Evolutionary conservation across 1,140 invertebrate species (phyloP).

Genomic region (Metaphire vulgaris): DNA sequence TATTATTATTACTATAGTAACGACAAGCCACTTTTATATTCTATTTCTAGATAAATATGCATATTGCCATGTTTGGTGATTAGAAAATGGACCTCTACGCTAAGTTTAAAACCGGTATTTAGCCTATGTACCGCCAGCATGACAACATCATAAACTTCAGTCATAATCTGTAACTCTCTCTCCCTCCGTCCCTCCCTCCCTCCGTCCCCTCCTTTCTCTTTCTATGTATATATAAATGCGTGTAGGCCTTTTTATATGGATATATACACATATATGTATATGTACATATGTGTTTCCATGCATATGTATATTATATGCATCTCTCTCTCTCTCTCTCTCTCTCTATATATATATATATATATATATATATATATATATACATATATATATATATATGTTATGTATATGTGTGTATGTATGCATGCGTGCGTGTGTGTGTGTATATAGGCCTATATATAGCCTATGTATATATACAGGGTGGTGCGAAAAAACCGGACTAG

Average conservation of each 20-base stretch:
- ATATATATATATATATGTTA: conserved; percentile 12
- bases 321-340: too few relatives aligned
- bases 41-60: too few relatives aligned
- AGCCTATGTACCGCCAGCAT: too few relatives aligned
- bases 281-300: not conserved
- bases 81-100: too few relatives aligned
- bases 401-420: conserved; percentile 2
- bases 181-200: too few relatives aligned
- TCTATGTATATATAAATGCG: conserved; percentile 10
- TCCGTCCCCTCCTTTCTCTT: too few relatives aligned
- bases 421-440: not conserved
- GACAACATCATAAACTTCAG: too few relatives aligned
- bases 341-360: conserved; percentile 13
- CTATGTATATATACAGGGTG: not conserved
- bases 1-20: too few relatives aligned
- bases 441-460: not conserved
- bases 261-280: conserved; percentile 5
- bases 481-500: not conserved
- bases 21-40: too few relatives aligned
- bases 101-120: too few relatives aligned
- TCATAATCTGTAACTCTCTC: too few relatives aligned
- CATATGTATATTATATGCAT: not conserved
- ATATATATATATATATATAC: conserved; percentile 11
- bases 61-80: too few relatives aligned
- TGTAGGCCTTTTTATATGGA: conserved; percentile 4